phyloP scores from a whole-genome alignment of 1,140 invertebrate species.

The Drosophila asahinai region DNA sequence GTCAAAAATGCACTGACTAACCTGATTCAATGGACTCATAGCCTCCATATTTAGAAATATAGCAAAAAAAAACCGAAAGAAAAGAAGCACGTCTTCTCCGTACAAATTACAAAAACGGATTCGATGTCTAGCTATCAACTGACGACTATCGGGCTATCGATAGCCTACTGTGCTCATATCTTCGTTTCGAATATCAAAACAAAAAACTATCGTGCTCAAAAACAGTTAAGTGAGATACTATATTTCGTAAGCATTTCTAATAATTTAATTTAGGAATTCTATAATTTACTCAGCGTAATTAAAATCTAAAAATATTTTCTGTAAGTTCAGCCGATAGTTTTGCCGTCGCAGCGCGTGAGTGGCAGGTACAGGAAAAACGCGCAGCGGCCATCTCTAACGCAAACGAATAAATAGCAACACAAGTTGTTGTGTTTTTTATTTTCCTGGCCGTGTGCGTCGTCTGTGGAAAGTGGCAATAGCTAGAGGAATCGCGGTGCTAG shows the following conservation, averaged over 20 bases:
- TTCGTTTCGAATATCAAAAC: no score
- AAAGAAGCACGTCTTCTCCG: neutral
- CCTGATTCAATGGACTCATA: slow-evolving; percentile 14
- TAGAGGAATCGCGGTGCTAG: neutral
- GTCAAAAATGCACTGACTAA: slow-evolving; percentile 32
- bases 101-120: neutral
- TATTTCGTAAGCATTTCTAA: no score
- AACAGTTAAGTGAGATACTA: no score
- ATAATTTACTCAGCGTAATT: no score
- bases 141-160: no score
- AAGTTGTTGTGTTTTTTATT: slow-evolving; percentile 18
- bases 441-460: neutral
- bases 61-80: neutral
- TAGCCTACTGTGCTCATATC: no score
- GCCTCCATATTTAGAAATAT: neutral
- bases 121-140: neutral
- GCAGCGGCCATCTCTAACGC: slow-evolving; percentile 4
- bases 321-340: slow-evolving; percentile 1
- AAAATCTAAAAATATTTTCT: no score
- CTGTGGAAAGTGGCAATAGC: slow-evolving; percentile 3
- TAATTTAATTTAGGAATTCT: no score
- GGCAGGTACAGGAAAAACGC: slow-evolving; percentile 1
- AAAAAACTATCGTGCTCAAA: no score
- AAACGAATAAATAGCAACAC: slow-evolving; percentile 5
- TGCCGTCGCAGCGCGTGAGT: neutral